Base-by-base conservation (phyloP, 64 coral and sea anemone genomes). In the Stichodactyla helianthus region DNA sequence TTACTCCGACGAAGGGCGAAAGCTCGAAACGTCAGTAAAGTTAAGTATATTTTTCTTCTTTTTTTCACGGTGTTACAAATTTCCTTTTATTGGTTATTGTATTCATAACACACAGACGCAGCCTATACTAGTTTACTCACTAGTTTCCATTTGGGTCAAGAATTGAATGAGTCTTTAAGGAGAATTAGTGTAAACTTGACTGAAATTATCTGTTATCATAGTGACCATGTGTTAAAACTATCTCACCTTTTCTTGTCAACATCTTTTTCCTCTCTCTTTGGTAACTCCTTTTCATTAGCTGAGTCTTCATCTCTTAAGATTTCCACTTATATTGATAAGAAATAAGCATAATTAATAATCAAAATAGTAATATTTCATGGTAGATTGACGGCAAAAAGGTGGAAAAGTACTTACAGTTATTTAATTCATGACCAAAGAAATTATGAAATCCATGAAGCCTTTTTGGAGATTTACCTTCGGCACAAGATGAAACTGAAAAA, bases 371-470 rank as follows among this genome's bases (percentile, higher is more conserved):
- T 7, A 7, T 20, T 22, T 68, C 6, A 68, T 15, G 18, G 18
- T 17, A 60, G 5, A 13, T 17, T 17, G 4, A 60, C 11, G 12
- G 19, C 7, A 65, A 65, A 20, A 20, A 6, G 18, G 9, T 12
- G 0, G 9, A n/a, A 6, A 6, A 7, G 8, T 65, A 22, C 94
- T 96, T 90, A 96, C 94, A 85, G 19, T 89, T 89, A 65, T 85
- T 93, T 8, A 96, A 84, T 53, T 96, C 94, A 85, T 85, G 91
- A 82, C 94, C 94, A 85, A 87, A 96, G 59, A 93, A 96, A 71
- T 96, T 83, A 68, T 92, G 90, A 58, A 92, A 96, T 20, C 94
- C 94, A 86, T 96, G 94, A 59, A 96, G 85, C 50, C 77, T 96
- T 23, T 86, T 86, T 2, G 78, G 31, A 52, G 13, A 2, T 54